Evolutionary conservation across 1,140 invertebrate genomes (phyloP).

Genomic region (Sminthurinus signatus): DNA sequence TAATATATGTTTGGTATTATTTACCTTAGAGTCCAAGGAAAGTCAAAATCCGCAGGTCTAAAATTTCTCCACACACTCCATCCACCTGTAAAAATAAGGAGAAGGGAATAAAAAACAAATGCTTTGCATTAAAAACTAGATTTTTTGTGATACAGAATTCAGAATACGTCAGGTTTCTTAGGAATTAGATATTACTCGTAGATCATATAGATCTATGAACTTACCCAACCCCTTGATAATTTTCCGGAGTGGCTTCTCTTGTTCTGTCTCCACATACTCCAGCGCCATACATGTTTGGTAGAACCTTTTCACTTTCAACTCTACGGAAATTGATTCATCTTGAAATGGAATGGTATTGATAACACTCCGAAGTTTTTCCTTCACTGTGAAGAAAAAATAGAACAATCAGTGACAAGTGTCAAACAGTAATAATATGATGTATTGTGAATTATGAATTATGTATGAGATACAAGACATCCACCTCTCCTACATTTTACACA

Average conservation of each 20-base stretch:
- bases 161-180: neutral
- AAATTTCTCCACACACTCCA: slow-evolving; percentile 50
- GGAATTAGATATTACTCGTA: neutral
- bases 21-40: slow-evolving; percentile 45
- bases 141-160: neutral
- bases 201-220: slow-evolving; percentile 1
- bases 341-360: slow-evolving; percentile 45
- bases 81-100: slow-evolving; percentile 47
- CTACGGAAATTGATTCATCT: slow-evolving; percentile 43
- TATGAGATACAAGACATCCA: no score
- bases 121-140: neutral
- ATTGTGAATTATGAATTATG: no score
- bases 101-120: neutral
- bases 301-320: slow-evolving; percentile 48
- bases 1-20: no score
- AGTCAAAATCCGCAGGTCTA: slow-evolving; percentile 48
- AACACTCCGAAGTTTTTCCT: slow-evolving; percentile 41
- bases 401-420: no score
- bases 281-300: slow-evolving; percentile 49
- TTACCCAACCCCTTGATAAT: slow-evolving; percentile 47
- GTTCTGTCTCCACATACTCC: slow-evolving; percentile 46
- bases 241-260: slow-evolving; percentile 44
- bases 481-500: no score
- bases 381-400: slow-evolving; percentile 17
- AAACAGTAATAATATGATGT: no score